Base-by-base conservation (phyloP, 2,888 invertebrate species). In the Sericinus montela region DNA sequence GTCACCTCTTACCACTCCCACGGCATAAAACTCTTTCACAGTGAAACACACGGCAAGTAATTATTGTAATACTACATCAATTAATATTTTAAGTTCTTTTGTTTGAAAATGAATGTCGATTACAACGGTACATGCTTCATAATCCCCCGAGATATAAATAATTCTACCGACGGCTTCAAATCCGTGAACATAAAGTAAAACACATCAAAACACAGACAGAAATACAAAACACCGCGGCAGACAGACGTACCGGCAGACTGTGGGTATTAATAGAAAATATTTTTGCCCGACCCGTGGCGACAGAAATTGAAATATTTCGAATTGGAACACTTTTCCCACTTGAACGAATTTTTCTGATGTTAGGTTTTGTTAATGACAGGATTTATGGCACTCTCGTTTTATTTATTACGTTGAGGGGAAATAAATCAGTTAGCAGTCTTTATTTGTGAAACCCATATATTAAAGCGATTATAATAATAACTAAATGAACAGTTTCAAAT, bases 211-310 rank as follows among this genome's bases (percentile, higher is more conserved):
- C 69, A 65, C 68, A 72, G 69, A 69, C 69, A 67, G 72, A 75
- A 77, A 74, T 73, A 80, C 75, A 78, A 79, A 76, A 74, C 70
- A 60, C 58, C 48, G 63, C 58, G 58, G 58, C 65, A 67, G 75
- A 77, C 79, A 75, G 82, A 84, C 78, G 60, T 60, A 58, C 58
- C 53, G 71, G 75, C 80, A 76, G 79, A 77, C 76, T 65, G 71
- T 55, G 48, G 54, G 70, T 78, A 54, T 52, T 56, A 48, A 65
- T 59, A 53, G 45, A 59, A 54, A n/a, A 54, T 57, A 53, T 59
- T 66, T 66, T 60, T 59, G 55, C 56, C 19, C 43, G 29, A 54
- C 52, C 56, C 46, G 40, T 34, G 28, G 37, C 53, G 58, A 58
- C 59, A 56, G 38, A 48, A 56, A 56, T 56, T 62, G 59, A 60